Base-by-base conservation (phyloP, 2,113 vertebrate species). In the Nycticryphes semicollaris region DNA sequence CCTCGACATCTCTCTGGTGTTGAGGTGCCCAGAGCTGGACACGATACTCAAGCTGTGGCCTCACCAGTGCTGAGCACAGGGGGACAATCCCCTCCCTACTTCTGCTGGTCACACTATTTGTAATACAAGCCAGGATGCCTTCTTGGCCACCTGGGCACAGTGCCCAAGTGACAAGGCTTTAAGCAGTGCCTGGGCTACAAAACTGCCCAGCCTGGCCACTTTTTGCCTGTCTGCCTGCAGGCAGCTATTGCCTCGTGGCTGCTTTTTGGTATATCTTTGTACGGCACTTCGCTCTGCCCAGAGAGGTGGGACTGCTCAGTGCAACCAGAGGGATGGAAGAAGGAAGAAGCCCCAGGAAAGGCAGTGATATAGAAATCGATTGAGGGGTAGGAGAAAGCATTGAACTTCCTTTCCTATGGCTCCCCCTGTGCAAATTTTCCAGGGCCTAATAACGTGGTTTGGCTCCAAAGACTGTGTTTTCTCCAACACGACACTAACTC, bases 271-370 rank as follows among this genome's bases (percentile, higher is more conserved):
- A 35, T 14, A 2, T 2, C 50, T 84, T 53, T 20, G 27, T 30
- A 12, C 37, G 64, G 43, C 67, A 31, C 31, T 51, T 10, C 12
- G 37, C 12, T 21, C 19, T 14, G 43, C 70, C 43, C 18, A 3
- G 7, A 0, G 0, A 2, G 9, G 3, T 56, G 86, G 69, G 57
- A 50, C 33, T n/a, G 19, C 43, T n/a, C 66, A 18, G 27, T 11
- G n/a, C 74, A 53, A 1, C 8, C 10, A n/a, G 57, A 20, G 59
- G 17, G 25, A 22, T 1, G 64, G 69, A 53, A 39, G 39, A 39
- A 39, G 39, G 39, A 39, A 47, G 18, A 39, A 83, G 18, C 54
- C 64, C 45, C 51, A n/a, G 88, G 64, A 84, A 70, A 70, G 27
- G 31, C 45, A 87, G 39, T 1, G 2, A 66, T 31, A 56, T 41